phyloP scores from a whole-genome alignment of 2,113 vertebrate genomes.

The Meleagris gallopavo region DNA sequence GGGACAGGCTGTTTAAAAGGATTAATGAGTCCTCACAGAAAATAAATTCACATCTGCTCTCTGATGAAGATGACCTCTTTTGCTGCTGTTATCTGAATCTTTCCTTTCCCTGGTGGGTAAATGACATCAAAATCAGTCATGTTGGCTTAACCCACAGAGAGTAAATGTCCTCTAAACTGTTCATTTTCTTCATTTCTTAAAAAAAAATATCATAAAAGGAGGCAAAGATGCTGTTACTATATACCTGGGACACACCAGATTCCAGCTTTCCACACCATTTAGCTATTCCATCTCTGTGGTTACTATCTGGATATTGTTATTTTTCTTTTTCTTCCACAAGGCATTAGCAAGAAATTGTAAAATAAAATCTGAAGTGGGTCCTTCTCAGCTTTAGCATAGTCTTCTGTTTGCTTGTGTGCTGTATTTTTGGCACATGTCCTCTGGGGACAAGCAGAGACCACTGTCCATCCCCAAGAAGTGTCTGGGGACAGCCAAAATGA shows the following conservation, averaged over 20 bases:
- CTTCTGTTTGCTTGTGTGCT: neutral
- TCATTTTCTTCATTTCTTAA: neutral
- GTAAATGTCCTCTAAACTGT: slow-evolving; percentile 32
- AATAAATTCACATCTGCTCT: neutral
- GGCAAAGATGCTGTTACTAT: neutral
- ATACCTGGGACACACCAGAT: neutral
- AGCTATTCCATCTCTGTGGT: neutral
- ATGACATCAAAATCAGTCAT: slow-evolving; percentile 53
- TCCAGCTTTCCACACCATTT: neutral
- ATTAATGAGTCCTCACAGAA: slow-evolving; percentile 59
- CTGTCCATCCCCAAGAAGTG: neutral
- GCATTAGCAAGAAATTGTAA: neutral
- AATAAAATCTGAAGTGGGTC: neutral
- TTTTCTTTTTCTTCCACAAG: neutral
- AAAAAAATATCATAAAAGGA: neutral
- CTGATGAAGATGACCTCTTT: slow-evolving; percentile 56
- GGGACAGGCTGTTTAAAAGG: slow-evolving; percentile 5
- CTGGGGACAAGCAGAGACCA: neutral
- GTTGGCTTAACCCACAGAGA: slow-evolving; percentile 17
- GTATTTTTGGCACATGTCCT: neutral
- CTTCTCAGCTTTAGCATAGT: neutral
- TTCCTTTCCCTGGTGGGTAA: slow-evolving; percentile 38
- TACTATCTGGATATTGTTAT: neutral
- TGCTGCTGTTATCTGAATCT: neutral
- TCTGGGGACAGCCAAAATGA: neutral